phyloP scores from a whole-genome alignment of 2,888 invertebrate species.

The Cephus pygmeus region DNA sequence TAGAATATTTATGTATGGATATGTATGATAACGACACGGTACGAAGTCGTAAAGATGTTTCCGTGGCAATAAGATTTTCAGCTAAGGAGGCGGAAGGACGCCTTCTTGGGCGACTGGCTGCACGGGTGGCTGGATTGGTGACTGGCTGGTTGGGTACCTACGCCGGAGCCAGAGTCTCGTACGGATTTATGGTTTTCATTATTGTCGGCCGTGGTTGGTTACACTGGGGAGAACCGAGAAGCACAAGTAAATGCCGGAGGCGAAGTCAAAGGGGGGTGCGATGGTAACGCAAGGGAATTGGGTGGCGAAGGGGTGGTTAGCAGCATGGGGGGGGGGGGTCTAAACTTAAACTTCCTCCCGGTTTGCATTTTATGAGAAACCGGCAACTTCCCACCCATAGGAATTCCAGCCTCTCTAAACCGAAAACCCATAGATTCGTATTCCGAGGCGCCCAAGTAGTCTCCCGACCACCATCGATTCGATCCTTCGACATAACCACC shows the following conservation, averaged over 20 bases:
- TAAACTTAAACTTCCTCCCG: slow-evolving; percentile 60
- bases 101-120: slow-evolving; percentile 67
- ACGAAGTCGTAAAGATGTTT: slow-evolving; percentile 44
- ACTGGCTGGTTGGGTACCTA: slow-evolving; percentile 68
- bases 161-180: slow-evolving; percentile 68
- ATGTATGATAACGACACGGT: background rate
- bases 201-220: slow-evolving; percentile 73
- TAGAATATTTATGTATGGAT: no score
- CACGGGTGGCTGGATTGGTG: slow-evolving; percentile 65
- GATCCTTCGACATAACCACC: background rate
- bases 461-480: slow-evolving; percentile 16
- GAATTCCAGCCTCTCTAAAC: slow-evolving; percentile 47
- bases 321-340: slow-evolving; percentile 28
- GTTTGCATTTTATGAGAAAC: slow-evolving; percentile 64
- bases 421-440: slow-evolving; percentile 48
- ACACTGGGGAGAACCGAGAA: slow-evolving; percentile 49
- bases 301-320: slow-evolving; percentile 19
- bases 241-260: slow-evolving; percentile 24
- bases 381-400: slow-evolving; percentile 45
- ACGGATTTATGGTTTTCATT: slow-evolving; percentile 77
- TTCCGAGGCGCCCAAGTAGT: slow-evolving; percentile 13
- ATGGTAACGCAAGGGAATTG: slow-evolving; percentile 19
- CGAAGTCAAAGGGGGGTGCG: slow-evolving; percentile 27
- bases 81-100: slow-evolving; percentile 16
- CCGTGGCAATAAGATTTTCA: slow-evolving; percentile 43